A percentile compares a stretch with the other conserved stretches of the same genome.
These are phyloP conservation scores for Sympetrum striolatum DNA, from an alignment of 2,888 invertebrate species.

Conservation along the genomic window DNA sequence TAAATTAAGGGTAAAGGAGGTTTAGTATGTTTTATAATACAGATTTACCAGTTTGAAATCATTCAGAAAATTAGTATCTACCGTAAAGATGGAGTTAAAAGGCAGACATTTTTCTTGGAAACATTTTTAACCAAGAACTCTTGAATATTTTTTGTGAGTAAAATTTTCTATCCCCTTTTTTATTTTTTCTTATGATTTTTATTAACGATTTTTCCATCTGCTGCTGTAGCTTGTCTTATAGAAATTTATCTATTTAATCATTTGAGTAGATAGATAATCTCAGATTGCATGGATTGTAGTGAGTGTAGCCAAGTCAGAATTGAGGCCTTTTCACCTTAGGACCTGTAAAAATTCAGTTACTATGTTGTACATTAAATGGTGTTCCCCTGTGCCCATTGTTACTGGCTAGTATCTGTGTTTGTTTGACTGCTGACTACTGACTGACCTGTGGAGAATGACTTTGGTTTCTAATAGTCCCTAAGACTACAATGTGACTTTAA, in stretches of 20 bases:
- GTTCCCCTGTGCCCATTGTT: conserved; percentile 18
- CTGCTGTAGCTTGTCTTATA: conserved; percentile 10
- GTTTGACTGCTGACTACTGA: conserved; percentile 23
- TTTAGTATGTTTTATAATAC: not conserved
- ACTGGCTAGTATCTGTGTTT: conserved; percentile 22
- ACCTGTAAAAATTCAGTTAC: not conserved
- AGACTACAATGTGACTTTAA: conserved; percentile 3
- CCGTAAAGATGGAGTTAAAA: not conserved
- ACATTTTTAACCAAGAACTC: not conserved
- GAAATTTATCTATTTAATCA: conserved; percentile 13
- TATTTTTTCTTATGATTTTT: not conserved
- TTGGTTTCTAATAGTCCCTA: not conserved
- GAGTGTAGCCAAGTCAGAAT: not conserved
- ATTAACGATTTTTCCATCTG: conserved; percentile 3
- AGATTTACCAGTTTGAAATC: not conserved
- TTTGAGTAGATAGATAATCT: conserved; percentile 23
- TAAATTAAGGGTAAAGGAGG: not conserved
- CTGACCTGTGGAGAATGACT: not conserved
- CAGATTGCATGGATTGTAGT: conserved; percentile 35
- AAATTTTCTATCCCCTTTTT: not conserved
- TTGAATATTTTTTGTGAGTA: not conserved
- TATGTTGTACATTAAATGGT: not conserved
- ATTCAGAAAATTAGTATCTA: not conserved
- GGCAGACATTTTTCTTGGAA: not conserved
- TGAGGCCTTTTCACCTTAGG: not conserved